Base-by-base conservation (phyloP, 2,888 invertebrate genomes). In the Neria commutata region DNA sequence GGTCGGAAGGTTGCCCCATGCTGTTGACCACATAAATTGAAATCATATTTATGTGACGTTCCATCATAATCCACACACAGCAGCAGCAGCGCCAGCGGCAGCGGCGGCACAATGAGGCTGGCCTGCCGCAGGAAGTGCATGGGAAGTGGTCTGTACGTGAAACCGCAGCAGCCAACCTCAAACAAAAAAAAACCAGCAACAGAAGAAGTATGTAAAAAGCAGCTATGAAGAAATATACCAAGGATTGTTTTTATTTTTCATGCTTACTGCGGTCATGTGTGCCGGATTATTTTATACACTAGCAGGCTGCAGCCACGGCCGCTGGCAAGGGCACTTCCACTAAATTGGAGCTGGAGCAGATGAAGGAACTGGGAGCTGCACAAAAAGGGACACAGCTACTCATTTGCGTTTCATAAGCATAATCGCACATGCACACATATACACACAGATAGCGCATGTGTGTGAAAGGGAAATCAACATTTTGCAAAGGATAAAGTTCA, bases 181-280 rank as follows among this genome's bases (percentile, higher is more conserved):
- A 49, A 29, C 2, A 49, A 49, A 37, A 54, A 19, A 19, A 33
- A 49, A 61, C 59, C n/a, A 17, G 21, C 17, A 50, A 26, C n/a
- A 29, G 11, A 50, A 50, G 45, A 4, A 45, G 21, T 17, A 57
- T 52, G 50, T 62, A 64, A 49, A 57, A 59, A 65, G 63, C 66
- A 67, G 60, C 65, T 56, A 65, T n/a, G 34, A 34, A n/a, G n/a
- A 50, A 50, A 17, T 51, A 51, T 47, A 34, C 34, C 47, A 54
- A 34, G 16, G 14, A 2, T 50, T 33, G 3, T 54, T 45, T 25
- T 16, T 29, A 46, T 54, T 54, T 29, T 26, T 34, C 37, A 67
- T 65, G 74, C 68, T 74, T 71, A 73, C 74, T 72, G 72, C 72
- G 72, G 73, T 74, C 74, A 74, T 72, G 72, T 72, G 73, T 71